Conservation (phyloP, 2,888 invertebrate genomes). For the Cataglyphis livida region DNA sequence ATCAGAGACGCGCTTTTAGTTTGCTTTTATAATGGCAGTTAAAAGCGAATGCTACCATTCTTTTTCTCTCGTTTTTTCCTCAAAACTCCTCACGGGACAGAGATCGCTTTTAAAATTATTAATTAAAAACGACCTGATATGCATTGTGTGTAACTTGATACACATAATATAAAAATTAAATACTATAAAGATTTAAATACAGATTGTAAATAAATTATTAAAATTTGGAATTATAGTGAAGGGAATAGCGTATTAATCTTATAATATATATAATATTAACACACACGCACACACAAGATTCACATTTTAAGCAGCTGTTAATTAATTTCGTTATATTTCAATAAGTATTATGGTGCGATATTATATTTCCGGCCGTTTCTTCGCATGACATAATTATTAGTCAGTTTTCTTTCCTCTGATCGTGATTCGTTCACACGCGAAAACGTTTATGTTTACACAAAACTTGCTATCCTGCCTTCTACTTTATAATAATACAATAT, state of each 20-base stretch:
- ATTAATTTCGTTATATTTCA: background rate
- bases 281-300: background rate
- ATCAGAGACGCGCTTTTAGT: conserved; percentile 52
- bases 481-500: conserved; percentile 61
- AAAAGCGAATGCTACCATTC: background rate
- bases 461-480: conserved; percentile 44
- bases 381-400: background rate
- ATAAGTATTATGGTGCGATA: background rate
- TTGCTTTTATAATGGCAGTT: conserved; percentile 36
- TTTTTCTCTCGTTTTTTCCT: conserved; percentile 8
- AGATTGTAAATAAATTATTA: background rate
- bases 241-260: background rate
- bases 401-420: conserved; percentile 44
- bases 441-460: conserved; percentile 37
- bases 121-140: background rate
- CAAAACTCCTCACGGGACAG: background rate
- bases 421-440: conserved; percentile 59
- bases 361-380: background rate
- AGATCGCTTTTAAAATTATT: background rate
- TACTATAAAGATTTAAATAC: background rate
- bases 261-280: conserved; percentile 1
- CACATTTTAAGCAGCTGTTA: background rate
- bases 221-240: background rate
- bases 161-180: background rate
- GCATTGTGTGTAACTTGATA: background rate